Evolutionary conservation across 2,797 vertebrate genomes (phyloP).

Genomic region (Poecilia gillii): DNA sequence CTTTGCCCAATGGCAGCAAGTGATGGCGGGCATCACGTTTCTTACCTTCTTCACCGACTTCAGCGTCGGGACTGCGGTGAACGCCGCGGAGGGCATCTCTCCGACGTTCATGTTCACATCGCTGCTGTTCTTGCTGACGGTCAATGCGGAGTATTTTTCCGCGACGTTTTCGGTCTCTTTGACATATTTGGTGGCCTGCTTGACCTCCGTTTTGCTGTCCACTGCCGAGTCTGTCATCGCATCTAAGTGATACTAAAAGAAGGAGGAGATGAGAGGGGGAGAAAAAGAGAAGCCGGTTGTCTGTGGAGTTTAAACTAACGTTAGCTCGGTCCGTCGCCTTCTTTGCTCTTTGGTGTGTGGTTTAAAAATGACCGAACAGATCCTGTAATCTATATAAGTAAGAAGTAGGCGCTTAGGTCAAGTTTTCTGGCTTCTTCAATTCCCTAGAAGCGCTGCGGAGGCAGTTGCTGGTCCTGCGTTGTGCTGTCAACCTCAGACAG

Average conservation of each 20-base stretch:
- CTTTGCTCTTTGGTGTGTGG: constrained; percentile 19
- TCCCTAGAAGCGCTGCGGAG: constrained; percentile 17
- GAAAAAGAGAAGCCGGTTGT: constrained; percentile 29
- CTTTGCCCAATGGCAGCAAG: constrained; percentile 29
- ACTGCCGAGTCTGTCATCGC: constrained; percentile 81
- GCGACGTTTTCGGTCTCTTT: constrained; percentile 88
- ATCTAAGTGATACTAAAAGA: constrained; percentile 40
- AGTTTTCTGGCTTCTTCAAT: constrained; percentile 7
- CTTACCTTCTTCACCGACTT: constrained; percentile 88
- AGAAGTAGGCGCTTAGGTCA: neutral
- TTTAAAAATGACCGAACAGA: constrained; percentile 24
- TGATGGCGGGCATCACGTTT: constrained; percentile 51
- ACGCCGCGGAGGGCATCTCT: constrained; percentile 82
- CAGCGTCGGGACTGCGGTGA: constrained; percentile 82
- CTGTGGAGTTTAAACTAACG: constrained; percentile 20
- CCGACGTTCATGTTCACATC: constrained; percentile 83
- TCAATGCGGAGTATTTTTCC: constrained; percentile 85
- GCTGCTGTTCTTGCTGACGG: constrained; percentile 83
- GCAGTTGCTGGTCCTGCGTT: constrained; percentile 37
- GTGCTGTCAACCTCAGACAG: constrained; percentile 65
- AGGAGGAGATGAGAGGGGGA: neutral
- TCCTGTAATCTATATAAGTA: neutral
- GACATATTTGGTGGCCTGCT: constrained; percentile 87
- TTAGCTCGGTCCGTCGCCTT: constrained; percentile 17
- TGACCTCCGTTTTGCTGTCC: constrained; percentile 82